phyloP scores from a whole-genome alignment of 2,888 invertebrate species.

The Mycalesis mineus region DNA sequence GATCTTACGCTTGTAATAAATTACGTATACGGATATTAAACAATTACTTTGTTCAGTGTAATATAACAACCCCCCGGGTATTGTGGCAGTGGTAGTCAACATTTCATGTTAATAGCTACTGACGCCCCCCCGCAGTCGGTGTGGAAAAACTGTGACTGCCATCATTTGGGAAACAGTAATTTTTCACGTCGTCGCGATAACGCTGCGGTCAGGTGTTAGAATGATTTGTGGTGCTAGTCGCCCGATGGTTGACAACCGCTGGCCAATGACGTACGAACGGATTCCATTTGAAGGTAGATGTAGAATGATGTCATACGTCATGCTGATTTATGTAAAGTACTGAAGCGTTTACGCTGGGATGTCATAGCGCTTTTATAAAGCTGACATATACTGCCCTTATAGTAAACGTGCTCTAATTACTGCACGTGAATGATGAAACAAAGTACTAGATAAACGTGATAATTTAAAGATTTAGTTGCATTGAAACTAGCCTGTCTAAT shows the following conservation, averaged over 20 bases:
- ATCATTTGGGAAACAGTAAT: slow-evolving; percentile 60
- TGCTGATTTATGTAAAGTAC: not conserved
- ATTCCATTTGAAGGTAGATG: slow-evolving; percentile 8
- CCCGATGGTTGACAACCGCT: slow-evolving; percentile 27
- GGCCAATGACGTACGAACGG: slow-evolving; percentile 5
- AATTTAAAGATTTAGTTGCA: too few relatives aligned
- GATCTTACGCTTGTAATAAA: not conserved
- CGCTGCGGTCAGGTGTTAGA: slow-evolving; percentile 68
- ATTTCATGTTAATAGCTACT: slow-evolving; percentile 63
- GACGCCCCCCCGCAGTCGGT: slow-evolving; percentile 46
- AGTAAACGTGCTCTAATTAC: too few relatives aligned
- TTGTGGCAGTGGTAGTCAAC: slow-evolving; percentile 56
- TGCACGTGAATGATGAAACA: too few relatives aligned
- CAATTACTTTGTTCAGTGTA: slow-evolving; percentile 28
- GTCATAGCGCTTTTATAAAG: not conserved
- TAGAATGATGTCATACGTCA: not conserved
- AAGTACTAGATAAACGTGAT: too few relatives aligned
- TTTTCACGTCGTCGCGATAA: slow-evolving; percentile 74
- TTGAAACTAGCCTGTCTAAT: too few relatives aligned
- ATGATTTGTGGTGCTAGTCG: slow-evolving; percentile 60
- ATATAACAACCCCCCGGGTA: slow-evolving; percentile 5
- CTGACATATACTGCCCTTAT: too few relatives aligned
- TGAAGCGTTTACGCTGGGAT: not conserved
- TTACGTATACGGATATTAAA: slow-evolving; percentile 16
- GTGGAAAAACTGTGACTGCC: slow-evolving; percentile 59